A percentile compares a stretch with the other conserved stretches of the same genome.
phyloP scores from a whole-genome alignment of 2,797 vertebrate genomes.

The Lagocephalus sceleratus region DNA sequence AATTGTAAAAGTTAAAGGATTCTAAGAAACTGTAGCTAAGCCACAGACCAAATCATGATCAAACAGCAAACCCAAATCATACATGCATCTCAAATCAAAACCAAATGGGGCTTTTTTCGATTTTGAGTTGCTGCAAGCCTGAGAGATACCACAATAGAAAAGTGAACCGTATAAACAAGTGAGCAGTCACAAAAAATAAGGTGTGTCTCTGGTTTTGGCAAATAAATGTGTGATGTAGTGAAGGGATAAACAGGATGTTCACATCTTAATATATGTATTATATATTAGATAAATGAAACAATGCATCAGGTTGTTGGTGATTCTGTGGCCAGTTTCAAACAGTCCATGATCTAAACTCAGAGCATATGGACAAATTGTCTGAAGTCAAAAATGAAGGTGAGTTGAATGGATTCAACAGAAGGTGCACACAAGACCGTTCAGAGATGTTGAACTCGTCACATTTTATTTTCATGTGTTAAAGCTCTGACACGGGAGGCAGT shows the following conservation, averaged over 20 bases:
- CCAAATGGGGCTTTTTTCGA: constrained; percentile 67
- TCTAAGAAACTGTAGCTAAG: constrained; percentile 65
- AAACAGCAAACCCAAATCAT: constrained; percentile 53
- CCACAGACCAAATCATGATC: constrained; percentile 57
- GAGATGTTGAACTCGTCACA: too few species aligned
- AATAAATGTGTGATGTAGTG: constrained; percentile 24
- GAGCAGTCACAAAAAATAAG: constrained; percentile 45
- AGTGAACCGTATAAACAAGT: constrained; percentile 36
- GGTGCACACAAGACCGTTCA: too few species aligned
- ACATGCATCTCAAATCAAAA: constrained; percentile 60
- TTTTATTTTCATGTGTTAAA: too few species aligned
- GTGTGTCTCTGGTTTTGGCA: constrained; percentile 58
- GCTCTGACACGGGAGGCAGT: too few species aligned
- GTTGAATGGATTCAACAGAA: too few species aligned
- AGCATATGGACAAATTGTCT: too few species aligned
- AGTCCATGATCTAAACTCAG: too few species aligned
- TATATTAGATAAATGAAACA: constrained; percentile 5
- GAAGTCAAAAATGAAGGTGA: too few species aligned
- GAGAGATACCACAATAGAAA: constrained; percentile 68
- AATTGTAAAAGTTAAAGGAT: constrained; percentile 34
- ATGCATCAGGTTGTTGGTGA: not conserved
- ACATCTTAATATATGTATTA: constrained; percentile 13
- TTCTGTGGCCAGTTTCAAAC: too few species aligned
- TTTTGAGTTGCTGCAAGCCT: constrained; percentile 49
- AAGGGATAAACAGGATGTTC: constrained; percentile 55